Evolutionary conservation across 1,140 invertebrate species (phyloP), one percentile per base, ranked within the genome.

Genomic region (Antheraea mylitta): DNA sequence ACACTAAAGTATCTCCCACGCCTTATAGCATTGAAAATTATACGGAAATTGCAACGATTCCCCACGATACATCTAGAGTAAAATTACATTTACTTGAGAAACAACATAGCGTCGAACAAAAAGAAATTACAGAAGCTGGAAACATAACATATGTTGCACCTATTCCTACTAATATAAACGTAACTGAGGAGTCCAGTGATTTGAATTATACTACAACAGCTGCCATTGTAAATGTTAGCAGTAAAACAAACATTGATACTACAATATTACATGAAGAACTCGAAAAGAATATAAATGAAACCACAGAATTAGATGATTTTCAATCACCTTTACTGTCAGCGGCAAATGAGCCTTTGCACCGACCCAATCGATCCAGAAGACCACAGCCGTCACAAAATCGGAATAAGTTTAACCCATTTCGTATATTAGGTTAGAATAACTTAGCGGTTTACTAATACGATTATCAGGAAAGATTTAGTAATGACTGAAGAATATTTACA

Each of bases 321-420:
- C 80, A 90, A 61, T 92, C 90, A 30, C 90, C 90, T 18, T 73
- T 92, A 58, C 76, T 92, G 9, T 92, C 90, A 9, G 90, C 74
- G 58, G 90, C 87, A 19, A 87, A 79, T 67, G 88, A 92, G 71
- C 85, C 88, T 1, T 66, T 90, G 48, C 87, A 85, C 61, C 79
- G 84, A 70, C 90, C 90, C n/a, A 83, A 70, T 37, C 76, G 90
- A 36, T 85, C 83, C 10, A 80, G 90, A 45, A 82, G 89, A 71
- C 86, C 85, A 38, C 83, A 84, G 70, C 67, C 72, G 67, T 72
- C 70, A 66, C 77, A 69, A 38, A 86, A 80, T 70, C 77, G 80
- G 72, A 89, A 84, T 74, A 90, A 89, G 78, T 92, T 92, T 64
- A 92, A 90, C 73, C 90, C 88, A 66, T 89, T 92, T 73, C 88